Percentiles rank a stretch among this genome's conserved stretches.
These are phyloP conservation scores for Flabesymbios commensalis DNA, from an alignment of 2,888 invertebrate species.

Conservation along the genomic window DNA sequence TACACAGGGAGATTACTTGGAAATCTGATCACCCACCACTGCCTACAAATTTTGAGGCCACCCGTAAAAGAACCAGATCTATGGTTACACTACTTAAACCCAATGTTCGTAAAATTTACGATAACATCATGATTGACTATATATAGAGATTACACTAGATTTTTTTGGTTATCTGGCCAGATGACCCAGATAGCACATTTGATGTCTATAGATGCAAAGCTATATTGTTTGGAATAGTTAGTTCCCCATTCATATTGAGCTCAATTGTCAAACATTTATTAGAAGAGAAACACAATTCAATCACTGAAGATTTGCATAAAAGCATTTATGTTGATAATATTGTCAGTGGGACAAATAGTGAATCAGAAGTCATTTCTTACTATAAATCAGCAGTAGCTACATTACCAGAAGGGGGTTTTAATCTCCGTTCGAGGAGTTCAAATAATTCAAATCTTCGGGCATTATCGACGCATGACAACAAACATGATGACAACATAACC, in stretches of 20 bases:
- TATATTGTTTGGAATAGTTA: not conserved
- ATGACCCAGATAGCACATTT: not conserved
- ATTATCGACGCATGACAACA: not conserved
- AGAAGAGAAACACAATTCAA: not conserved
- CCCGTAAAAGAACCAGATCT: not conserved
- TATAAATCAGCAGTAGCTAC: not conserved
- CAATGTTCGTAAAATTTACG: not conserved
- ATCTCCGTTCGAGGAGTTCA: not conserved
- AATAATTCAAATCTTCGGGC: not conserved
- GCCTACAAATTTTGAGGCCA: not conserved
- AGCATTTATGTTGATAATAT: not conserved
- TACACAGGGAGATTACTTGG: too few species aligned
- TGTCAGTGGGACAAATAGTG: not conserved
- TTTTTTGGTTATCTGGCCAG: slow-evolving; percentile 1
- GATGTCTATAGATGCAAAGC: not conserved
- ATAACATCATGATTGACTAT: slow-evolving; percentile 2
- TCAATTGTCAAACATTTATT: not conserved
- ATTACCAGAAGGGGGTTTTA: not conserved
- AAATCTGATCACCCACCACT: not conserved
- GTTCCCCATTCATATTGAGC: slow-evolving; percentile 1
- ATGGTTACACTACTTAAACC: not conserved
- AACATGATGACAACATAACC: not conserved
- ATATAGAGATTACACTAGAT: slow-evolving; percentile 5
- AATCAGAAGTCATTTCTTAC: not conserved
- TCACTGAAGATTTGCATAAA: not conserved